These are phyloP conservation scores for Platichthys flesus DNA, from an alignment of 2,113 vertebrate species.

Conservation along the genomic window DNA sequence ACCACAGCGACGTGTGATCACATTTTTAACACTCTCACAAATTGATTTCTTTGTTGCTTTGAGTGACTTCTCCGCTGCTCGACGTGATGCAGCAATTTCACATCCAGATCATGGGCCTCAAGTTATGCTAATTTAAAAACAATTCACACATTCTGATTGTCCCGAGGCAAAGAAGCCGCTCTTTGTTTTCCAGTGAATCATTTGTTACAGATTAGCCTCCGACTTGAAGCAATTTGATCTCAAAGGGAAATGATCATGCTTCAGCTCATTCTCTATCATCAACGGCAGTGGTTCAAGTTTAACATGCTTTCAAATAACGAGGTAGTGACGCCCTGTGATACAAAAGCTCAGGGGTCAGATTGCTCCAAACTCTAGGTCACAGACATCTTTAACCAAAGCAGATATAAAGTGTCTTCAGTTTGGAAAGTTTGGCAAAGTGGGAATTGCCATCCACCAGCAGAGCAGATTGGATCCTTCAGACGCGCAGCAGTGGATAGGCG, in stretches of 20 bases:
- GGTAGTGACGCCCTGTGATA: too few species aligned
- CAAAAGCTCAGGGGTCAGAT: background rate
- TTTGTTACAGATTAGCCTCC: background rate
- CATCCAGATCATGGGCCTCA: background rate
- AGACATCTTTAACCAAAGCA: too few species aligned
- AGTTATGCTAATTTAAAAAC: background rate
- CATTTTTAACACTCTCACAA: background rate
- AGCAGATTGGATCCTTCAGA: conserved; percentile 13
- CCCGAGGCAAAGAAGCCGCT: background rate
- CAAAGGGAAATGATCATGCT: background rate
- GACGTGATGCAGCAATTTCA: background rate
- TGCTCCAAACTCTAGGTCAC: too few species aligned
- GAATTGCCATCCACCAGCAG: background rate
- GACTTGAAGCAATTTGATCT: background rate
- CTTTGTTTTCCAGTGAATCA: background rate
- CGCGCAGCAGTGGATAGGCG: conserved; percentile 13
- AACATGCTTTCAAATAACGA: too few species aligned
- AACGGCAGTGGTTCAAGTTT: too few species aligned
- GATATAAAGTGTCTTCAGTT: too few species aligned
- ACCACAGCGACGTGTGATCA: background rate
- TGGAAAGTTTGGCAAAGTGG: background rate
- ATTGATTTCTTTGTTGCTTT: background rate
- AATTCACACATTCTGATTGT: background rate
- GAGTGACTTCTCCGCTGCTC: background rate
- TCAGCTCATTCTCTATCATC: too few species aligned